Base-by-base conservation (phyloP, 2,113 vertebrate genomes). In the Egretta garzetta region DNA sequence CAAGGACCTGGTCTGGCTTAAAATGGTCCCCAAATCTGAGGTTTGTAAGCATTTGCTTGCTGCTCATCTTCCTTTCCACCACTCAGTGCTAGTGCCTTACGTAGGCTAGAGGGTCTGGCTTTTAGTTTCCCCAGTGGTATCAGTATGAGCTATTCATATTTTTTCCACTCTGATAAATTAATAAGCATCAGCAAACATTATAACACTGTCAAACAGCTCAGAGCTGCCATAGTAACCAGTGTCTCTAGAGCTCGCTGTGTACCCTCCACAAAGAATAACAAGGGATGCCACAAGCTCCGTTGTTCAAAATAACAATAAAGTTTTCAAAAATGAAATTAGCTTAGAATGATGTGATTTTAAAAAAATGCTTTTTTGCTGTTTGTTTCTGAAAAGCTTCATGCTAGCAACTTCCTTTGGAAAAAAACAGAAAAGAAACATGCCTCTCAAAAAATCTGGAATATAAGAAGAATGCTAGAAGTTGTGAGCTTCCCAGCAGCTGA, bases 151-250 rank as follows among this genome's bases (percentile, higher is more conserved):
- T 94, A 80, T 96, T 97, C 50, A 70, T 85, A 91, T 88, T 92
- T 90, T 91, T 95, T 64, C 91, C 67, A 80, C 79, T 82, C 63
- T 96, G 90, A 96, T 96, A 97, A 97, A 97, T 97, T 97, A 96
- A 96, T 97, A 96, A 96, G 79, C 91, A 93, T 97, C 95, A 95
- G 79, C 94, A 95, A 96, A 95, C 77, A 88, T 93, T 94, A 80
- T 95, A 94, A 94, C 72, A 55, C 67, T 83, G 53, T 95, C 89
- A 95, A 72, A 80, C 94, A 90, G 87, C 67, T 95, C 89, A 73
- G 84, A 94, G 93, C 89, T 96, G 91, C 94, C 74, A 91, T 94
- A 97, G 97, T 95, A 97, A 97, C 91, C 87, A 71, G 24, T 21
- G 67, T 93, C 77, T 80, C 62, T 55, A 33, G 89, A 90, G 55